phyloP scores from a whole-genome alignment of 1,140 invertebrate species.

The Mamestra configurata region DNA sequence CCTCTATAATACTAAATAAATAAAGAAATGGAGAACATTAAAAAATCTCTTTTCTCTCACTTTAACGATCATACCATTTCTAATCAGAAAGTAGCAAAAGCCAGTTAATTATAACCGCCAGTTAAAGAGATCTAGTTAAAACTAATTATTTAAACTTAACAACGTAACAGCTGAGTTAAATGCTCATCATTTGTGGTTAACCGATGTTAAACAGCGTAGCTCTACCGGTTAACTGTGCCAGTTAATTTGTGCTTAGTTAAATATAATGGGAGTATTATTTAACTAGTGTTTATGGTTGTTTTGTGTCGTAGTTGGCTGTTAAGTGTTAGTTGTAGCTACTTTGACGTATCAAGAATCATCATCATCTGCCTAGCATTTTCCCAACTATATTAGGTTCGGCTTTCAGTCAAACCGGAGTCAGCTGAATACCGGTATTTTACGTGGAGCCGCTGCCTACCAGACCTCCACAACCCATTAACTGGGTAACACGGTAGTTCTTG shows the following conservation, averaged over 20 bases:
- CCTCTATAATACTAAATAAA: too few relatives aligned
- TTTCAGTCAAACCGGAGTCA: too few relatives aligned
- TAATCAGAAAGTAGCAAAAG: neutral
- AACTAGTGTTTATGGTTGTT: constrained; percentile 11
- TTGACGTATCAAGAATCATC: neutral
- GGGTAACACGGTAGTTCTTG: too few relatives aligned
- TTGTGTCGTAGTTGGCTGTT: neutral
- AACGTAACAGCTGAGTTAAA: constrained; percentile 32
- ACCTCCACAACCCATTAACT: too few relatives aligned
- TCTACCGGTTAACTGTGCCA: constrained; percentile 12
- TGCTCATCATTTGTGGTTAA: constrained; percentile 56
- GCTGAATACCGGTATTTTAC: too few relatives aligned
- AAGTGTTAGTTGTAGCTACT: neutral
- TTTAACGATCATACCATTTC: constrained; percentile 1
- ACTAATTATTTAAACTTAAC: constrained; percentile 33
- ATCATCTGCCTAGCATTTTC: too few relatives aligned
- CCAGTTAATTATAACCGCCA: constrained; percentile 14
- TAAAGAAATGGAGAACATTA: too few relatives aligned
- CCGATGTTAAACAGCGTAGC: constrained; percentile 52
- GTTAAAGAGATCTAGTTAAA: constrained; percentile 25
- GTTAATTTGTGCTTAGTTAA: constrained; percentile 41
- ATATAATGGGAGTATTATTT: constrained; percentile 39
- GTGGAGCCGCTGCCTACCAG: too few relatives aligned
- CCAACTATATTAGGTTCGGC: too few relatives aligned
- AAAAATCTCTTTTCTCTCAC: neutral